Evolutionary conservation across 2,113 vertebrate genomes (phyloP), one percentile per base, ranked within the genome.

Genomic region (Microcebus murinus): DNA sequence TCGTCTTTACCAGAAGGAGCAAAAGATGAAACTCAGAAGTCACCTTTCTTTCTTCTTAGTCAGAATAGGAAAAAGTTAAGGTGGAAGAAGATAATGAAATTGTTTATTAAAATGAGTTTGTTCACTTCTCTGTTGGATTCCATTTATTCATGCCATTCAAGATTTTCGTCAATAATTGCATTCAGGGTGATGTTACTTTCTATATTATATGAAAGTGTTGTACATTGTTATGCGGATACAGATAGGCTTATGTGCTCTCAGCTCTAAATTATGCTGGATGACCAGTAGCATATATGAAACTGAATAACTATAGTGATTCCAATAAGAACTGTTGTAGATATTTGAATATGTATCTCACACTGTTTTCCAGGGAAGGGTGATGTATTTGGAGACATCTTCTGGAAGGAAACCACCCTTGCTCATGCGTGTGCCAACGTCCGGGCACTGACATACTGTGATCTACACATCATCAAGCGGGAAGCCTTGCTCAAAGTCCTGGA

Each of bases 341-440:
- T 77, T 90, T 91, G 52, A 97, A 92, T 61, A 67, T 21, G 4
- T 4, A 14, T 81, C n/a, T 96, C 87, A 50, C 85, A 13, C 39
- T 98, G 57, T 97, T 98, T 97, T 98, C 70, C 98, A 99, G 99
- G 99, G 96, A 99, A 99, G 99, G 99, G 99, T 1, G 99, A 99
- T 27, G 99, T 99, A 65, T 99, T 99, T 87, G 99, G 99, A 1
- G 99, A 99, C 63, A 99, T 99, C 96, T 99, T 99, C 97, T 99
- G 99, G 99, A 99, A 99, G 92, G 99, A 99, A 92, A 99, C 99
- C 29, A 99, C 99, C 0, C 98, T 99, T 81, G 99, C 99, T 15
- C 99, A 99, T 0, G 99, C 99, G 0, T 99, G 99, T 71, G 99
- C 99, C 83, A 99, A 99, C 7, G 99, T 99, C 0, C 95, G 99